These are phyloP conservation scores for Planiliza haematocheilus DNA, from an alignment of 2,113 vertebrate species.

Conservation along the genomic window DNA sequence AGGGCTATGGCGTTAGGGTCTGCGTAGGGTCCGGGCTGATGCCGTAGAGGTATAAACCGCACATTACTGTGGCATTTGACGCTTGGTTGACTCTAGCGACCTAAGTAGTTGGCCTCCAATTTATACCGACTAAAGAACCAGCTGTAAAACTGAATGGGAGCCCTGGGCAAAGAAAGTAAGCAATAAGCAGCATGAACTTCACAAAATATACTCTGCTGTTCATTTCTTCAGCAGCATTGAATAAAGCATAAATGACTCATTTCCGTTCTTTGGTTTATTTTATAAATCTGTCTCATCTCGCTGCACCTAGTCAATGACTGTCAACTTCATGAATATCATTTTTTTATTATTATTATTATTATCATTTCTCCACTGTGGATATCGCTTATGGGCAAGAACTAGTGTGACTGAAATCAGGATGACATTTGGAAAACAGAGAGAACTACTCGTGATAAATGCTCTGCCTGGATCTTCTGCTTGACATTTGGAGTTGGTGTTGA, in stretches of 20 bases:
- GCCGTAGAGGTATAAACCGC: no score
- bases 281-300: constrained; percentile 16
- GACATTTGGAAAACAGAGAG: constrained; percentile 31
- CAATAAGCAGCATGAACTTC: neutral
- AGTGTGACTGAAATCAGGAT: constrained; percentile 14
- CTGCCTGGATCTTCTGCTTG: constrained; percentile 12
- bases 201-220: neutral
- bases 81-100: no score
- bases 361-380: neutral
- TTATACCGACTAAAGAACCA: no score
- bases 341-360: constrained; percentile 2
- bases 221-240: neutral
- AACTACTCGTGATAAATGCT: constrained; percentile 31
- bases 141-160: no score
- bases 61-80: no score
- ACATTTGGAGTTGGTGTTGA: constrained; percentile 30
- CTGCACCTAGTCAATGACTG: constrained; percentile 4
- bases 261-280: constrained; percentile 33
- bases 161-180: no score
- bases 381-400: constrained; percentile 8
- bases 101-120: no score
- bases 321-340: neutral
- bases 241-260: constrained; percentile 10
- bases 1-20: no score
- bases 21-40: no score